Evolutionary conservation across 1,140 invertebrate species (phyloP), one percentile per base, ranked within the genome.

Genomic region (Atta colombica): DNA sequence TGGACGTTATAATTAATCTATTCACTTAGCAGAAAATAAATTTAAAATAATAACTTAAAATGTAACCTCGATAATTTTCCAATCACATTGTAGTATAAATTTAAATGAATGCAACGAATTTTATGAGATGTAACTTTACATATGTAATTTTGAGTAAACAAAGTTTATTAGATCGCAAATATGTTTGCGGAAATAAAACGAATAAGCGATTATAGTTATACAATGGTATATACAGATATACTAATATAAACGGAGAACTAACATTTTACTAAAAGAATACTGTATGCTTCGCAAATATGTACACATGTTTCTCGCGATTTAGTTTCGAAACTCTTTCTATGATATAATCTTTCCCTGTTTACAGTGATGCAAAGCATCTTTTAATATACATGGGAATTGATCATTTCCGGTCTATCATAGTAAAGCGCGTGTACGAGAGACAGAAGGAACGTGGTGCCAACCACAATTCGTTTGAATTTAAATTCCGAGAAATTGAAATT

Each of bases 401-500:
- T 25, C 31, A 16, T 58, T 39, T 66, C 8, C 31, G 25, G 8
- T 65, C 31, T 77, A 63, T 65, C 61, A 81, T 51, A 69, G 53
- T 78, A 65, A 69, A 86, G 87, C 86, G 77, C 82, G 68, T 85
- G 53, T 85, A 88, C 77, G 3, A 49, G 16, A 74, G 55, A 14
- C 8, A 35, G 55, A 35, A 63, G 28, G 49, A 39, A 25, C 21
- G 8, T 14, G 53, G 72, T 39, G 28, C 51, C 31, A 65, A 51
- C 4, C 60, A n/a, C 14, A 49, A 49, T 69, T 53, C 28, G 53
- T 55, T 81, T 31, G 49, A 81, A 69, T 81, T 71, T 72, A 81
- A 81, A 81, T 69, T 69, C n/a, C 66, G 66, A 81, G 66, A 18
- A 45, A 39, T 21, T 16, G 78, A 81, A 81, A 81, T 81, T 35